These are phyloP conservation scores for Scaptomyza polygonia DNA, from an alignment of 2,888 invertebrate genomes.

Conservation along the genomic window DNA sequence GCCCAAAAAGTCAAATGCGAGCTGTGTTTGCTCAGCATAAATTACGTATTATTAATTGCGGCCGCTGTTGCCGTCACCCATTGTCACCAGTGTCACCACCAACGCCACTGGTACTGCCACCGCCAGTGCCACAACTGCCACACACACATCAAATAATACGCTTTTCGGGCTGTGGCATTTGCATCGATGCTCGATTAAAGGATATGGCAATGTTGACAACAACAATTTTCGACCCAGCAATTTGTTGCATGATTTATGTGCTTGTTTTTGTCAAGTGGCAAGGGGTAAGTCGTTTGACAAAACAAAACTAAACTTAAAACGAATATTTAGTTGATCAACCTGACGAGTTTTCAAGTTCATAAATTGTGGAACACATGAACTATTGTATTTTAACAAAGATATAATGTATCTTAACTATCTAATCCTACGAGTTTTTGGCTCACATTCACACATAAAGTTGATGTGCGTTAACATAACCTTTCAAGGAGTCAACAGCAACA, in stretches of 20 bases:
- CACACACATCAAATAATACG: conserved; percentile 10
- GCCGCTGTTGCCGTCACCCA: conserved; percentile 47
- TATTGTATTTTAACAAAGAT: not conserved
- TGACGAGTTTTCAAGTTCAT: not conserved
- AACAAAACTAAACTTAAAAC: not conserved
- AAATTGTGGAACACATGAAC: not conserved
- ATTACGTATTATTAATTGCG: conserved; percentile 78
- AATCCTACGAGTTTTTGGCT: not conserved
- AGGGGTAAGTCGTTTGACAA: conserved; percentile 11
- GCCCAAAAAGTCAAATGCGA: conserved; percentile 62
- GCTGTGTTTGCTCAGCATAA: conserved; percentile 67
- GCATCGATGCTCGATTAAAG: conserved; percentile 54
- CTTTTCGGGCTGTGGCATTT: conserved; percentile 14
- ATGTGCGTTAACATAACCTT: conserved; percentile 37
- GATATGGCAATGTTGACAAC: conserved; percentile 72
- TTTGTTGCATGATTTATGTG: conserved; percentile 51
- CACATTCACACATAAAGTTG: not conserved
- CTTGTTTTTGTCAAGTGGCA: conserved; percentile 46
- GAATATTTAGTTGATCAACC: conserved; percentile 6
- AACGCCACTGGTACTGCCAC: conserved; percentile 7
- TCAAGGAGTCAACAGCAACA: conserved; percentile 19
- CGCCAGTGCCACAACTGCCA: conserved; percentile 32
- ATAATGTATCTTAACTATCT: not conserved
- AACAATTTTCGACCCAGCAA: conserved; percentile 30
- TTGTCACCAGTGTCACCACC: conserved; percentile 51